Base-by-base conservation (phyloP, 2,888 invertebrate species). In the Microdon myrmicae region DNA sequence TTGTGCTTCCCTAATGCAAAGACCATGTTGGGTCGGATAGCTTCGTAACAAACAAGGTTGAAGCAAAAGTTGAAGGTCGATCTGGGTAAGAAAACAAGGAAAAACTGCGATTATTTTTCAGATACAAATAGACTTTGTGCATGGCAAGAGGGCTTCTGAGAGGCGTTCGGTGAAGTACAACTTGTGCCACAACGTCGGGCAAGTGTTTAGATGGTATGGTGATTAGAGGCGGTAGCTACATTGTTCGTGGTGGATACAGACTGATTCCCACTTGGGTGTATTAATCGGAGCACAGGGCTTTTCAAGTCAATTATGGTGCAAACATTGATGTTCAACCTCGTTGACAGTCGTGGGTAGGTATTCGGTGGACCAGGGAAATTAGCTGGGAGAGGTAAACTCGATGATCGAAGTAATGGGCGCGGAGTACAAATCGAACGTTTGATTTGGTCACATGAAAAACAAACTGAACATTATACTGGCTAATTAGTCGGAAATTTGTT, bases 21-120 rank as follows among this genome's bases (percentile, higher is more conserved):
- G 22, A 45, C 35, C 26, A 29, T 51, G 45, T 56, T 39, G 13
- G 9, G 39, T 34, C 43, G 44, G 28, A 41, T 38, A 43, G 43
- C 51, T 35, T 64, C 47, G 41, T 22, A 31, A 13, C 8, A 26
- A 44, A 43, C 58, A 43, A 64, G 41, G 43, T 47, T 56, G 35
- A 28, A n/a, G 23, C 17, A 6, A 43, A 43, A 64, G 64, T 64
- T 64, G 64, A 64, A 64, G 64, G 64, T 64, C 58, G 53, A 28
- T 13, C 17, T 37, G 41, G 45, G 31, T 43, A 26, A 29, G 37
- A 16, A 43, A 39, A n/a, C n/a, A n/a, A 51, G 12, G 16, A 28
- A 23, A 51, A 32, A 8, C 25, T 28, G 19, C 43, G 44, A 35
- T 20, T 23, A 13, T 41, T 45, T 47, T 16, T 41, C 34, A 23